Percentiles rank a stretch among this genome's conserved stretches.
phyloP scores from a whole-genome alignment of 2,113 vertebrate species.

The Vombatus ursinus region DNA sequence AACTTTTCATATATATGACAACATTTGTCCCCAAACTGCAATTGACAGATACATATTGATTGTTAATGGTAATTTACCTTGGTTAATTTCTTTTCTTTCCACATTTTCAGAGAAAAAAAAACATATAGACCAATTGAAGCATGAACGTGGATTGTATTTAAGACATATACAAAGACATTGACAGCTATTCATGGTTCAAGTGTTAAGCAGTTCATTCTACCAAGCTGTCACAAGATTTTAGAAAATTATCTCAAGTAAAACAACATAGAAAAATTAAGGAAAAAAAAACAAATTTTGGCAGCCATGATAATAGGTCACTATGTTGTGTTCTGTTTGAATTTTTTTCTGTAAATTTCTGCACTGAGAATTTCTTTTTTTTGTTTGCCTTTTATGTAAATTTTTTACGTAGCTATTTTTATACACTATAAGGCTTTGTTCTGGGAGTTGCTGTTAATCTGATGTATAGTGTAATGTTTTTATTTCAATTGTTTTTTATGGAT shows the following conservation, averaged over 20 bases:
- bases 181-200: constrained; percentile 88
- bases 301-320: constrained; percentile 88
- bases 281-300: constrained; percentile 83
- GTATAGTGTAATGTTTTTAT: constrained; percentile 87
- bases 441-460: constrained; percentile 89
- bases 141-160: constrained; percentile 91
- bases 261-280: constrained; percentile 76
- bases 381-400: constrained; percentile 92
- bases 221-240: constrained; percentile 86
- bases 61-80: constrained; percentile 54
- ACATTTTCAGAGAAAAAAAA: constrained; percentile 83
- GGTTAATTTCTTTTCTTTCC: constrained; percentile 75
- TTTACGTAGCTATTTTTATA: constrained; percentile 94
- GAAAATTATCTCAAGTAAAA: constrained; percentile 87
- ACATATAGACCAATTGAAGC: constrained; percentile 87
- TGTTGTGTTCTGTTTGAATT: constrained; percentile 86
- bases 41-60: constrained; percentile 24
- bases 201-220: constrained; percentile 86
- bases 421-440: constrained; percentile 92
- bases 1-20: constrained; percentile 20
- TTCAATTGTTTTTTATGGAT: constrained; percentile 84
- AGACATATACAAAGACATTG: constrained; percentile 87
- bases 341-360: constrained; percentile 91
- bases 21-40: background rate
- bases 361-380: constrained; percentile 88